These are phyloP conservation scores for Drosophila lacteicornis DNA, from an alignment of 1,140 invertebrate genomes.

Conservation along the genomic window DNA sequence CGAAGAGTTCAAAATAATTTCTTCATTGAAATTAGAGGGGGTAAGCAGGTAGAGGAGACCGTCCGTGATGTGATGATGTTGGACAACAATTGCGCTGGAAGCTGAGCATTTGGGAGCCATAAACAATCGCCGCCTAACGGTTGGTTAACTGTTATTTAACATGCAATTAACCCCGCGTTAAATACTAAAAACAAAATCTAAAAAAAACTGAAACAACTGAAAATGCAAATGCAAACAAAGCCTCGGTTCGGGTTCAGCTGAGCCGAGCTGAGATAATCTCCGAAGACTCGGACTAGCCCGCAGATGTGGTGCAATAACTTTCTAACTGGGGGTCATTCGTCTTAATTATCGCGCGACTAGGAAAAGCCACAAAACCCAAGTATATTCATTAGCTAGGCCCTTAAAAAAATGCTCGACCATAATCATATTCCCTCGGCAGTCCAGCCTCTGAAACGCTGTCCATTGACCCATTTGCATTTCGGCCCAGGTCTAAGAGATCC, in stretches of 20 bases:
- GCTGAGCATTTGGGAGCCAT: constrained; percentile 51
- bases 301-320: constrained; percentile 78
- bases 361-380: constrained; percentile 56
- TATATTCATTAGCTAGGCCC: constrained; percentile 69
- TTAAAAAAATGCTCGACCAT: constrained; percentile 26
- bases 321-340: constrained; percentile 77
- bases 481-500: constrained; percentile 31
- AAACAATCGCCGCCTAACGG: constrained; percentile 55
- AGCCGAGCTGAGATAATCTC: constrained; percentile 52
- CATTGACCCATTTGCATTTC: constrained; percentile 73
- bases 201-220: constrained; percentile 4
- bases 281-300: constrained; percentile 25
- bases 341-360: constrained; percentile 77
- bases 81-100: constrained; percentile 64
- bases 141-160: constrained; percentile 80
- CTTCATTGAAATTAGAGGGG: constrained; percentile 57
- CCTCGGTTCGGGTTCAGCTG: constrained; percentile 47
- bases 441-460: constrained; percentile 58
- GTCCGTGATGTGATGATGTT: background rate
- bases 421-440: constrained; percentile 49
- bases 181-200: constrained; percentile 45
- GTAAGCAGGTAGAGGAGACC: constrained; percentile 1
- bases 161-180: constrained; percentile 70
- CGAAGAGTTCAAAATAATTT: constrained; percentile 80
- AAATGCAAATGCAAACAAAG: constrained; percentile 70